Percentiles rank a stretch among this genome's conserved stretches.
Evolutionary conservation across 37 sponge, comb jelly and placozoan genomes (phyloP).

Genomic region (Eunapius fragilis): DNA sequence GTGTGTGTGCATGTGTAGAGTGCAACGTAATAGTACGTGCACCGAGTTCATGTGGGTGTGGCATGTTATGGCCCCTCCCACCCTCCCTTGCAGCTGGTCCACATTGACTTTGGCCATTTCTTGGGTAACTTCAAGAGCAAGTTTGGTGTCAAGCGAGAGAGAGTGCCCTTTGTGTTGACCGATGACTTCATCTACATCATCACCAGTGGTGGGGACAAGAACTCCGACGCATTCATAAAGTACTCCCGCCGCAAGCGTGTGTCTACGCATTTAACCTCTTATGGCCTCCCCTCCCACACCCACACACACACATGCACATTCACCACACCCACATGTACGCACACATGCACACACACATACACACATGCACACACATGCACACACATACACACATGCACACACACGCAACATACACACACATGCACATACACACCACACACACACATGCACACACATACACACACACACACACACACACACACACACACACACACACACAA

Average conservation of each 20-base stretch:
- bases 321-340: no score
- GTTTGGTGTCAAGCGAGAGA: conserved; percentile 91
- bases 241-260: conserved; percentile 7
- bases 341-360: background rate
- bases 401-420: background rate
- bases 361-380: background rate
- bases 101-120: conserved; percentile 97
- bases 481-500: background rate
- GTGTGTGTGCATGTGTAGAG: no score
- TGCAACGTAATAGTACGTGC: no score
- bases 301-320: no score
- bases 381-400: background rate
- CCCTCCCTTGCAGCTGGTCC: conserved; percentile 70
- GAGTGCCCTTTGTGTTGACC: conserved; percentile 94
- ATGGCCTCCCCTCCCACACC: background rate
- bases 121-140: conserved; percentile 95
- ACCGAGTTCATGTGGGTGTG: background rate
- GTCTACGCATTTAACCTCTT: background rate
- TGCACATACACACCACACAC: background rate
- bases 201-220: conserved; percentile 72
- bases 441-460: no score
- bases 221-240: conserved; percentile 50
- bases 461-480: no score
- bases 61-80: no score
- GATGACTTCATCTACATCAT: conserved; percentile 91